phyloP scores from a whole-genome alignment of 2,113 vertebrate genomes.

The Oreotrochilus melanogaster region DNA sequence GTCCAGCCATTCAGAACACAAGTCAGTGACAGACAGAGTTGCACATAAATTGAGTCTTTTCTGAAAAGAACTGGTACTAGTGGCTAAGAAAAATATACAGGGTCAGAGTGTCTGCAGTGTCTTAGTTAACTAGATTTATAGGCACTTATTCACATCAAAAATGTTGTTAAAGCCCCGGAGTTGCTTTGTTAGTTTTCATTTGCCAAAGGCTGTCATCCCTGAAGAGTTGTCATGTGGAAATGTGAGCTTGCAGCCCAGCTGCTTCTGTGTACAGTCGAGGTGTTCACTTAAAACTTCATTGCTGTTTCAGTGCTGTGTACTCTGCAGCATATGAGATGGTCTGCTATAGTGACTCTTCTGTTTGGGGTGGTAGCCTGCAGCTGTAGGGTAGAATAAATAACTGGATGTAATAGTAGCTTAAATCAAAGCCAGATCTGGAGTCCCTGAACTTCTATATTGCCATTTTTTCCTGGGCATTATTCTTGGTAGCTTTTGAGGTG shows the following conservation, averaged over 20 bases:
- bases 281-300: neutral
- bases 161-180: neutral
- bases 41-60: neutral
- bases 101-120: neutral
- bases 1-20: neutral
- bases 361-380: accelerated
- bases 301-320: neutral
- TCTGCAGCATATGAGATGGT: neutral
- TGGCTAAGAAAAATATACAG: neutral
- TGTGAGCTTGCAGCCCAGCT: neutral
- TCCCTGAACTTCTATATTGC: neutral
- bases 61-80: neutral
- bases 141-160: neutral
- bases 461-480: neutral
- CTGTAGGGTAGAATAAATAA: neutral
- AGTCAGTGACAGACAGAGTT: neutral
- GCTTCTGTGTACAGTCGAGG: accelerated
- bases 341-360: neutral
- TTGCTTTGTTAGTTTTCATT: slow-evolving; percentile 18
- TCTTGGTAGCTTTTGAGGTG: neutral
- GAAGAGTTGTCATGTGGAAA: neutral
- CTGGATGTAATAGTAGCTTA: neutral
- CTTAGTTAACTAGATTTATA: slow-evolving; percentile 38
- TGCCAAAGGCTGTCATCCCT: neutral
- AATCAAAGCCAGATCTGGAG: neutral